Evolutionary conservation across 2,113 vertebrate genomes (phyloP).

Genomic region (Apeltes quadracus): DNA sequence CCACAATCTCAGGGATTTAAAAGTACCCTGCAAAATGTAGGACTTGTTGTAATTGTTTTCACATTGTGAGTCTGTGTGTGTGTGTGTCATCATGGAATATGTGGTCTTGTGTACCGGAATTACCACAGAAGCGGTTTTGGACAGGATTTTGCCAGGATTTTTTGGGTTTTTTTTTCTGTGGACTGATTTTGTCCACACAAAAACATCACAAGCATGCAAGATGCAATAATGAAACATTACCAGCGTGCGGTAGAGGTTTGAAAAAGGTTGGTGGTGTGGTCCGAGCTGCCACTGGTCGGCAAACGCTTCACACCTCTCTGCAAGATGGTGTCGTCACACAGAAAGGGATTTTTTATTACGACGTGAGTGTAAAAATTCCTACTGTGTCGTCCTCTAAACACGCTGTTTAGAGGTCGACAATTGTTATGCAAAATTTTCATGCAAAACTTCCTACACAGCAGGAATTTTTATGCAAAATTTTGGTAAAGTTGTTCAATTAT

Average conservation of each 20-base stretch:
- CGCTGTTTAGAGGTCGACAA: too few relatives aligned
- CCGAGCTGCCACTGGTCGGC: neutral
- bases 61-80: neutral
- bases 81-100: neutral
- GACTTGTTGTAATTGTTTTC: neutral
- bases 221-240: neutral
- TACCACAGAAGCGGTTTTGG: neutral
- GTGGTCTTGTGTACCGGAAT: neutral
- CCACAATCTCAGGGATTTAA: slow-evolving; percentile 19
- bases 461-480: too few relatives aligned
- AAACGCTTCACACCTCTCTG: neutral
- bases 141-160: neutral
- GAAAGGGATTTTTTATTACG: slow-evolving; percentile 45
- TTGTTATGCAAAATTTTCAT: too few relatives aligned
- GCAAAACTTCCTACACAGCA: too few relatives aligned
- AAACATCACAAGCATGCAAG: neutral
- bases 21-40: slow-evolving; percentile 19
- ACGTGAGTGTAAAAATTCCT: slow-evolving; percentile 49
- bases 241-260: neutral
- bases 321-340: neutral
- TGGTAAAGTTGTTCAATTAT: neutral
- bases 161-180: neutral
- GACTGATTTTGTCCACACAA: neutral
- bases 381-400: slow-evolving; percentile 57
- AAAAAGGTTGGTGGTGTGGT: neutral